phyloP scores from a whole-genome alignment of 23 tunicate genomes.

The Styela clava region DNA sequence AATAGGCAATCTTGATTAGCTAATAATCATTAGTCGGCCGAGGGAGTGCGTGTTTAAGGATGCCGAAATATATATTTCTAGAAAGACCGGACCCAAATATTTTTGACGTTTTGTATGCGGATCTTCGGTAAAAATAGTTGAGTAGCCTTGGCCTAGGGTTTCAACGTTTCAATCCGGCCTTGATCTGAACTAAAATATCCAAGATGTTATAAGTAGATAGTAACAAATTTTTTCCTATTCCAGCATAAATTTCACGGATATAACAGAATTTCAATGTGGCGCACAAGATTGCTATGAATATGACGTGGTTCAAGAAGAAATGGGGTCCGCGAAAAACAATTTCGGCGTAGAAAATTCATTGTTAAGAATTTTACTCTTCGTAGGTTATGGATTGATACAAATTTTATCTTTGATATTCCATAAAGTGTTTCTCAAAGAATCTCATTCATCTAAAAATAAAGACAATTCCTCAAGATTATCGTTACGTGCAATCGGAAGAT shows the following conservation, averaged over 20 bases:
- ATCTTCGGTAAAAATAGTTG: too few species aligned
- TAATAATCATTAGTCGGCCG: too few species aligned
- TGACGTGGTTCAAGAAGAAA: too few species aligned
- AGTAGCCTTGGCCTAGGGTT: too few species aligned
- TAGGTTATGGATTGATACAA: constrained; percentile 1
- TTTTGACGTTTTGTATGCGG: too few species aligned
- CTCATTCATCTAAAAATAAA: not conserved
- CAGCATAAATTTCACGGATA: not conserved
- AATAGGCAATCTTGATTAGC: too few species aligned
- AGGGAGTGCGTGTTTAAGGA: too few species aligned
- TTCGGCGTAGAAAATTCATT: not conserved
- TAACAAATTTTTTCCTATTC: not conserved
- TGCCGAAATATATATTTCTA: too few species aligned
- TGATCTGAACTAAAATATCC: too few species aligned
- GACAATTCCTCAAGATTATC: not conserved
- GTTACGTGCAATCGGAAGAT: not conserved
- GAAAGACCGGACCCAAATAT: too few species aligned
- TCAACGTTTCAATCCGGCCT: too few species aligned
- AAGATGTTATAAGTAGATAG: too few species aligned
- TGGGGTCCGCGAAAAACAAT: not conserved
- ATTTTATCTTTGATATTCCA: constrained; percentile 1
- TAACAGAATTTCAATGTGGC: not conserved
- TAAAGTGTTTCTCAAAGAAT: not conserved
- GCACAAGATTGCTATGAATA: constrained; percentile 23
- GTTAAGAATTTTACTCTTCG: constrained; percentile 4